A percentile compares a stretch with the other conserved stretches of the same genome.
Conservation (phyloP, 2,888 invertebrate species). For the Drosophila picticornis region DNA sequence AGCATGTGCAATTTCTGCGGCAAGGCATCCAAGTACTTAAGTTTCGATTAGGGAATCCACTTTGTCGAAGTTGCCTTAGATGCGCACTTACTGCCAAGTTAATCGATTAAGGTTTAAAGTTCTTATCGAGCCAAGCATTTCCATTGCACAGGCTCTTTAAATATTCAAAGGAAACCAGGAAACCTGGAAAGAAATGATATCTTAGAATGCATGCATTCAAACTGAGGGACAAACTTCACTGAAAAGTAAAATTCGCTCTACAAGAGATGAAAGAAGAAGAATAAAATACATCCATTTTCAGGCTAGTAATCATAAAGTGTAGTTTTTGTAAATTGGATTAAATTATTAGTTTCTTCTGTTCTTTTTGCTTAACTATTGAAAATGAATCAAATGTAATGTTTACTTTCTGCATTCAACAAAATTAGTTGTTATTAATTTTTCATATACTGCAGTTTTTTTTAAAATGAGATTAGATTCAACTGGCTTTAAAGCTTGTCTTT, state of each 20-base stretch:
- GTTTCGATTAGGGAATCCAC: not conserved
- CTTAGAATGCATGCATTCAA: not conserved
- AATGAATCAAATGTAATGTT: not conserved
- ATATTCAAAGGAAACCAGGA: not conserved
- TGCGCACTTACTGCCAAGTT: not conserved
- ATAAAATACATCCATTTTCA: not conserved
- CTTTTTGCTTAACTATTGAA: not conserved
- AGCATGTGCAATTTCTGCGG: conserved; percentile 50
- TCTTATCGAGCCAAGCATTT: not conserved
- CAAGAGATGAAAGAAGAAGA: not conserved
- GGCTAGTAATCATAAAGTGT: not conserved
- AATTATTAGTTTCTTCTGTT: not conserved
- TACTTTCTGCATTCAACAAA: not conserved
- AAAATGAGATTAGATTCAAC: not conserved
- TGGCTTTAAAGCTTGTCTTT: not conserved
- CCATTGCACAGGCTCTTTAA: not conserved
- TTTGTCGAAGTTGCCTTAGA: not conserved
- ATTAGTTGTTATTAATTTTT: not conserved
- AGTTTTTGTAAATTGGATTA: not conserved
- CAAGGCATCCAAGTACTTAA: not conserved
- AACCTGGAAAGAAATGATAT: not conserved
- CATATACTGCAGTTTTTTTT: not conserved
- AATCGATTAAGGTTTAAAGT: not conserved
- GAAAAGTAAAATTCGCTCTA: not conserved
- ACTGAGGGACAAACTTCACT: not conserved